Conservation (phyloP, 2,797 vertebrate genomes). For the Macrochelys suwanniensis region DNA sequence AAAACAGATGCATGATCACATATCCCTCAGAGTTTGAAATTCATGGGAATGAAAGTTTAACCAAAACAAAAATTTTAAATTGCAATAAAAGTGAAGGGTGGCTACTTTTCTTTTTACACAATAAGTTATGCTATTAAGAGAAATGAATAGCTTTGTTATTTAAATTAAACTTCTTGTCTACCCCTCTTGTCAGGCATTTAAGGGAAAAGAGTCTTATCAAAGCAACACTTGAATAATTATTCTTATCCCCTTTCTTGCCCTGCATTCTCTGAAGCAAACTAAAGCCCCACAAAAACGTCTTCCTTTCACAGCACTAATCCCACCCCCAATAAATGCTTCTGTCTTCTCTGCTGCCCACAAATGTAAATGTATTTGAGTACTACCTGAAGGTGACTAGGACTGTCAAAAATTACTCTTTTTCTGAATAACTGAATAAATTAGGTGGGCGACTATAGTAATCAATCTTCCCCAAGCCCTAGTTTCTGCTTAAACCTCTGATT, state of each 20-base stretch:
- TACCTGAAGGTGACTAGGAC: not conserved
- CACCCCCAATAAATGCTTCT: not conserved
- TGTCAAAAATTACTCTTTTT: not conserved
- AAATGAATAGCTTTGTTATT: not conserved
- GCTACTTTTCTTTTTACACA: not conserved
- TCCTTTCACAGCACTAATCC: not conserved
- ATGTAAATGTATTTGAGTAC: rapidly evolving
- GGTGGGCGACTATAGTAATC: not conserved
- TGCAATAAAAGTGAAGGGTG: not conserved
- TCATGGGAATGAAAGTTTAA: not conserved
- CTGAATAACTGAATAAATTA: rapidly evolving
- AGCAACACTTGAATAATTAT: not conserved
- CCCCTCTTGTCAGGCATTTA: not conserved
- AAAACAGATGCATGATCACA: not conserved
- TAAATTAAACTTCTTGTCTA: not conserved
- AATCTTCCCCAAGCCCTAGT: not conserved
- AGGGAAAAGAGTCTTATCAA: not conserved
- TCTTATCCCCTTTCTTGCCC: not conserved
- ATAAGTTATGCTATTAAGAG: not conserved
- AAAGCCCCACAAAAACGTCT: not conserved
- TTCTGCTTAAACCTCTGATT: not conserved
- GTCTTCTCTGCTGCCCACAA: rapidly evolving
- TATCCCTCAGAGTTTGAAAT: not conserved
- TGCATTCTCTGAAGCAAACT: not conserved
- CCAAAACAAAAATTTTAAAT: rapidly evolving